phyloP scores from a whole-genome alignment of 2,888 invertebrate species.

The Onchidella celtica region DNA sequence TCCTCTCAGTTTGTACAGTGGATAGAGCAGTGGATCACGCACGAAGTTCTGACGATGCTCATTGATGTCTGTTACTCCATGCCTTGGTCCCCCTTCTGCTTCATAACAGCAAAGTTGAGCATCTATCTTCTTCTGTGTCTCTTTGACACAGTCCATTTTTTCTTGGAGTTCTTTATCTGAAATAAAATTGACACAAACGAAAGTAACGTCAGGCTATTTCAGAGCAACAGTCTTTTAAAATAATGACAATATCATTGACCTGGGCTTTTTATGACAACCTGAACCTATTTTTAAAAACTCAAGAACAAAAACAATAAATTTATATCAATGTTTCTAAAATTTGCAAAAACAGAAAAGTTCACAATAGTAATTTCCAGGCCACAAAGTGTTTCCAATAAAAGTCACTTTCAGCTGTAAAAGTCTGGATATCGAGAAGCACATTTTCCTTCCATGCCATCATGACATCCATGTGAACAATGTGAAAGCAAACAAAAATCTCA shows the following conservation, averaged over 20 bases:
- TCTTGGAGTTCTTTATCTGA: not conserved
- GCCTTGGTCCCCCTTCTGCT: not conserved
- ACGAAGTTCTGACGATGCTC: not conserved
- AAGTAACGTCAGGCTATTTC: not conserved
- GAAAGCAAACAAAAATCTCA: no score
- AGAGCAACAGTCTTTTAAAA: not conserved
- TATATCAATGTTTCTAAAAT: not conserved
- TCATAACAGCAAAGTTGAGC: not conserved
- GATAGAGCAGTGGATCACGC: conserved; percentile 5
- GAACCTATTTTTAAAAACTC: not conserved
- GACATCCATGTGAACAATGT: no score
- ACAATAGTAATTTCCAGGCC: no score
- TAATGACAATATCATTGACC: not conserved
- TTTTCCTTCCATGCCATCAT: no score
- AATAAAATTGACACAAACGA: not conserved
- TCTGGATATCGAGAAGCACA: no score
- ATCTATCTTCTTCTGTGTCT: conserved; percentile 21
- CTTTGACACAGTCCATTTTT: not conserved
- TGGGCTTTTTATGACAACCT: no score
- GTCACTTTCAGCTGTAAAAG: no score
- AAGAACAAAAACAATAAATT: not conserved
- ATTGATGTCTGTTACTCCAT: not conserved
- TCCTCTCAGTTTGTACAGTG: conserved; percentile 21
- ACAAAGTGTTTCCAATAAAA: no score
- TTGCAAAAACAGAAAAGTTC: no score